These are phyloP conservation scores for Gymnoscelis rufifasciata DNA, from an alignment of 2,888 invertebrate species.

Conservation along the genomic window DNA sequence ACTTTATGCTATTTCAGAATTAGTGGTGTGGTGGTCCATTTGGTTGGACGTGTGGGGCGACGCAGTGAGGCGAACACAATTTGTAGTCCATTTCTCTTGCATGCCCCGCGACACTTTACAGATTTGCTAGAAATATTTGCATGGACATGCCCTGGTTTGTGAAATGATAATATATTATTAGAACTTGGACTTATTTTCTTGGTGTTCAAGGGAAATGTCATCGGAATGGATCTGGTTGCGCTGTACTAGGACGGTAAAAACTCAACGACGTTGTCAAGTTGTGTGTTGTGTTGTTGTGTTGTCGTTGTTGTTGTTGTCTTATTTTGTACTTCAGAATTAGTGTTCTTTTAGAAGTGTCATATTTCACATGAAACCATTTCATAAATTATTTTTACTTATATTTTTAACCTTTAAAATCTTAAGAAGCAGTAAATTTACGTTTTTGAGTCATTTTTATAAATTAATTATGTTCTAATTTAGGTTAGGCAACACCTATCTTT, in stretches of 20 bases:
- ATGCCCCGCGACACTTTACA: conserved; percentile 54
- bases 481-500: no score
- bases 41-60: conserved; percentile 35
- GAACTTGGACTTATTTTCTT: background rate
- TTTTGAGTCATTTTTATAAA: no score
- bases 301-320: no score
- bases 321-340: no score
- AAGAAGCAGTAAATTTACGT: no score
- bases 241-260: background rate
- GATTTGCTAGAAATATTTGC: conserved; percentile 50
- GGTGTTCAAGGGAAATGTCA: background rate
- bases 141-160: conserved; percentile 36
- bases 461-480: no score
- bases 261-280: background rate
- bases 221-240: background rate
- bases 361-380: no score
- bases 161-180: background rate
- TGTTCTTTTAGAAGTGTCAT: no score
- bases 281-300: no score
- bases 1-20: conserved; percentile 31
- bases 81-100: conserved; percentile 67
- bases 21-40: conserved; percentile 30
- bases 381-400: no score
- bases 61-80: conserved; percentile 59
- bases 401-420: no score